Base-by-base conservation (phyloP, 2,888 invertebrate genomes). In the Rotaria sp. region DNA sequence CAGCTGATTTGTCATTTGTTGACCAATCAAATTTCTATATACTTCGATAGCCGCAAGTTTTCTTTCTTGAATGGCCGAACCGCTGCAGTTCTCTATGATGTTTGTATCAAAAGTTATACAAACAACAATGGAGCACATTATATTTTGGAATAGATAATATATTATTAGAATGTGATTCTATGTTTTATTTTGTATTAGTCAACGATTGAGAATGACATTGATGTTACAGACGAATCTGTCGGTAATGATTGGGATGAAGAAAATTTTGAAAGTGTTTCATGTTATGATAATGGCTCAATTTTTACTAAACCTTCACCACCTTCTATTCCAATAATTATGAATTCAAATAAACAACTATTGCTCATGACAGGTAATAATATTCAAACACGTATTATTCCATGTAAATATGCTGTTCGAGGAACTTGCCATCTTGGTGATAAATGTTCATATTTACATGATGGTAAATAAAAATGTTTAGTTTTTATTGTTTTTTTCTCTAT, bases 341-440 rank as follows among this genome's bases (percentile, higher is more conserved):
- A 59, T 59, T 3, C 15, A 15, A 30, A 59, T 30, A n/a, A 59
- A 21, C 30, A 26, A 26, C 8, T 5, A 55, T 8, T 10, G 26
- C 26, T 10, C 0, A 55, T 10, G 8, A 26, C 55, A 35, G 1
- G 38, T 21, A 35, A 67, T 67, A 67, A 67, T 67, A 67, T 67
- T 67, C 67, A 67, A 67, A 67, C 67, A 35, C 67, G 67, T 21
- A 67, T 67, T 10, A 67, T 80, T 41, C 80, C 80, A 45, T 80
- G 80, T 80, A 80, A 80, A 80, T 80, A 80, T 45, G 80, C 80
- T 21, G 80, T 45, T 45, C 24, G 80, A 80, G 80, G 80, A 26
- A 45, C 26, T 26, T 80, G 80, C 4, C 24, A 2, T 41, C 5
- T 45, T 45, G 80, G 80, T 80, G 80, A 80, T 80, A 80, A 45